A percentile compares a stretch with the other conserved stretches of the same genome.
phyloP scores from a whole-genome alignment of 2,888 invertebrate species.

The Pseudoips prasinana region DNA sequence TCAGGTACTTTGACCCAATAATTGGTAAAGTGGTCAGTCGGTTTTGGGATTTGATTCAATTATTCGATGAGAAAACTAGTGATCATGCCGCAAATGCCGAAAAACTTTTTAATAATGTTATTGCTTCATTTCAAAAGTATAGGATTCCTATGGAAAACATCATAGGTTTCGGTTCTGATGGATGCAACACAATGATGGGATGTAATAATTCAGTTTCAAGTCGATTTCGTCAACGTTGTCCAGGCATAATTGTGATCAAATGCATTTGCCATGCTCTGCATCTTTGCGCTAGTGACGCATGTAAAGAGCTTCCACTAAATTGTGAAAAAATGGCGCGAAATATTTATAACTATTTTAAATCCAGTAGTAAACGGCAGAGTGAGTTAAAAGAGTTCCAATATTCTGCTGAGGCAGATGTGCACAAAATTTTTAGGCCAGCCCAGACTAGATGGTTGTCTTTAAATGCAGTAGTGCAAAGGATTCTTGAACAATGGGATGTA shows the following conservation, averaged over 20 bases:
- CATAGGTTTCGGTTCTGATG: conserved; percentile 17
- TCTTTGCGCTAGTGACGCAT: conserved; percentile 18
- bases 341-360: conserved; percentile 8
- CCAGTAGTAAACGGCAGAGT: conserved; percentile 5
- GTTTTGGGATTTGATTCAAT: conserved; percentile 5
- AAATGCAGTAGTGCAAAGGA: conserved; percentile 26
- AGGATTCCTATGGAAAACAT: conserved; percentile 2
- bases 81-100: conserved; percentile 1
- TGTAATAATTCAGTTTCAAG: conserved; percentile 14
- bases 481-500: conserved; percentile 39
- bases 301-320: conserved; percentile 14
- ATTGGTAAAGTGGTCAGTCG: conserved; percentile 1
- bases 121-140: neutral
- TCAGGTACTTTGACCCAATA: conserved; percentile 6
- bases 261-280: conserved; percentile 22
- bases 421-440: conserved; percentile 21
- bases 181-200: conserved; percentile 19
- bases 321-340: conserved; percentile 14
- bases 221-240: conserved; percentile 12
- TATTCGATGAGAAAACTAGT: neutral
- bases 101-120: neutral
- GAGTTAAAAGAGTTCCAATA: conserved; percentile 4
- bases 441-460: conserved; percentile 33
- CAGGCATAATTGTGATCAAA: conserved; percentile 18
- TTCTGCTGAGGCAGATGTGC: conserved; percentile 15